These are phyloP conservation scores for Astyanax mexicanus DNA, from an alignment of 2,797 vertebrate genomes.

Conservation along the genomic window DNA sequence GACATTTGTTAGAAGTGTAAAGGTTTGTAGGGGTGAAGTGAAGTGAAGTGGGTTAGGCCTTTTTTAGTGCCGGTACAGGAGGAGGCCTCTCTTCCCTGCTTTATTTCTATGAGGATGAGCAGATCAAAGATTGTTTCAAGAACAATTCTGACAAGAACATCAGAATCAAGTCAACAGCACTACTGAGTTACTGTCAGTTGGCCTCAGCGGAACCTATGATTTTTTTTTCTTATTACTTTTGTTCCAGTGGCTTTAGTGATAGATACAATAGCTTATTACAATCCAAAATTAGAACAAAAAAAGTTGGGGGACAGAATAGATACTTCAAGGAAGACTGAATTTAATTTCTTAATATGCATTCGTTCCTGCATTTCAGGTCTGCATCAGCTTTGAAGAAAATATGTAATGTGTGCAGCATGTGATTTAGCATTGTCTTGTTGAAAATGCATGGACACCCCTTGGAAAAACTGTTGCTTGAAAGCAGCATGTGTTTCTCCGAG, in stretches of 20 bases:
- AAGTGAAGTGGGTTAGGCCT: conserved; percentile 53
- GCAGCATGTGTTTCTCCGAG: too few species aligned
- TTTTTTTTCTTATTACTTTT: not conserved
- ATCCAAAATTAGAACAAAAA: too few species aligned
- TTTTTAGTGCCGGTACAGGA: conserved; percentile 36
- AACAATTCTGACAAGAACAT: conserved; percentile 44
- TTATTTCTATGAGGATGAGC: conserved; percentile 63
- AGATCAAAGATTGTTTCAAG: conserved; percentile 67
- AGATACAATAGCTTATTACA: not conserved
- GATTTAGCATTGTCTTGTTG: too few species aligned
- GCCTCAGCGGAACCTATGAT: not conserved
- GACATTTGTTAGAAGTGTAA: conserved; percentile 76
- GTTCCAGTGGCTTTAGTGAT: not conserved
- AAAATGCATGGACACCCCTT: too few species aligned
- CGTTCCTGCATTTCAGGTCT: too few species aligned
- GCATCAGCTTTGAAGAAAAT: too few species aligned
- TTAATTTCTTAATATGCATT: too few species aligned
- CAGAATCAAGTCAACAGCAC: conserved; percentile 45
- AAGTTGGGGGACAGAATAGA: too few species aligned
- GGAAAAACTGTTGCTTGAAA: too few species aligned
- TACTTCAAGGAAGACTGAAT: too few species aligned
- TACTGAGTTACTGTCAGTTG: conserved; percentile 35
- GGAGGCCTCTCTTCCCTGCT: conserved; percentile 59
- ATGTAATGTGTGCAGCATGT: too few species aligned
- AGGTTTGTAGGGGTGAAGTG: conserved; percentile 44